Base-by-base conservation (phyloP, 2,113 vertebrate species). In the Rhinogobius similis region DNA sequence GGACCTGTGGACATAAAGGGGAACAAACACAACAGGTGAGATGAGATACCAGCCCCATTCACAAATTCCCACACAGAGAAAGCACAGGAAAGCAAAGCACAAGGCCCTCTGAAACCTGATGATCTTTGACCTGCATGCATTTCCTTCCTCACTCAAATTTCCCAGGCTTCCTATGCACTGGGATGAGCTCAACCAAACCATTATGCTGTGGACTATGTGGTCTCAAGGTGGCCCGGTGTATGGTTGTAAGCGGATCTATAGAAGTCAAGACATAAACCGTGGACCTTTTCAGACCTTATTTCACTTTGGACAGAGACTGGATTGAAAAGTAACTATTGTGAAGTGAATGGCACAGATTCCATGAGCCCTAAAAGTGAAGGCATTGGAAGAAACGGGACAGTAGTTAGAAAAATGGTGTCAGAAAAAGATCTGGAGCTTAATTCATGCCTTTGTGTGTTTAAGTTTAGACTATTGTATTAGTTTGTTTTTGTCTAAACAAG, bases 1-100 rank as follows among this genome's bases (percentile, higher is more conserved):
- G 84, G 88, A 91, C 58, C 88, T 27, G 36, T 82, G 83, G 82
- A 87, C 82, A 83, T 77, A 85, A 78, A 84, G 74, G 78, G 79
- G 66, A 64, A 86, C 32, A 27, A 55, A 78, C 53, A 85, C 82
- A 81, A 72, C 79, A 82, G 77, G 75, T 62, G 90, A 89, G 82
- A 91, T 67, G 76, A 69, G 86, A 92, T 81, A 84, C 81, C 1
- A 14, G 10, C 14, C 67, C 70, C 72, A 85, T 89, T 91, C 78
- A 81, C 53, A 24, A 27, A 70, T 38, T 70, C 70, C 69, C 73
- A 72, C 76, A 62, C 44, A 65, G 71, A 72, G 62, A 27, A 43
- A 73, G 79, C 61, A 10, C 13, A 29, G 26, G 55, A 29, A 58
- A 9, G 26, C 11, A 26, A 5, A 12, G 69, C 26, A 62, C n/a